Evolutionary conservation across 2,888 invertebrate genomes (phyloP), one percentile per base, ranked within the genome.

Genomic region (Panopea generosa): DNA sequence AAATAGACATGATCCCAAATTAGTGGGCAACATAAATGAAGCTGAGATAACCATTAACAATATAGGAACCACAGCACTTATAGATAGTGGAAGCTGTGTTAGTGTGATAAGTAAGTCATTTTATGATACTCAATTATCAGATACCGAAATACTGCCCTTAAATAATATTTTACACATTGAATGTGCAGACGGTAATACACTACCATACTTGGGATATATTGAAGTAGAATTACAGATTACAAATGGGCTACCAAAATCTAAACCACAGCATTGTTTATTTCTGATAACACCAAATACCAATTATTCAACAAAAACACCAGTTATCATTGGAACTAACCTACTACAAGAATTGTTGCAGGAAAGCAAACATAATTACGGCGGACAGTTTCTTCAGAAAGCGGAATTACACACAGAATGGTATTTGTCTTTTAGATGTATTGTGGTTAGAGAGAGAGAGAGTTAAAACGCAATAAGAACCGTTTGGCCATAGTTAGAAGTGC

Each of bases 21-120:
- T 75, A 27, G 47, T 75, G 29, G 75, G 69, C 22, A 40, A 59
- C 18, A 9, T 43, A 7, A 65, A 63, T 49, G 69, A 75, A 29
- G 74, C 29, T 9, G 33, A n/a, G 1, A 20, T 75, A 1, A 38
- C 16, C 0, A 43, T 75, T 14, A 55, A 60, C 20, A 29, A 33
- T 16, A 27, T 27, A 11, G 3, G 26, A 14, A 60, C 69, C 2
- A 18, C 1, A 29, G 55, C 69, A n/a, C 20, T 75, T 3, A 22
- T 75, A 20, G 75, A 75, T 29, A 75, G 60, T 4, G 75, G 68
- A 1, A 49, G 40, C 6, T 65, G 69, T 24, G 26, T 63, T 9
- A 57, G 57, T 14, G 2, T 40, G 1, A 33, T 71, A 2, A 16
- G 38, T 43, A n/a, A 71, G 16, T 2, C 40, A n/a, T 71, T 63